Base-by-base conservation (phyloP, 2,888 invertebrate genomes). In the Drosophila nigritarsus region DNA sequence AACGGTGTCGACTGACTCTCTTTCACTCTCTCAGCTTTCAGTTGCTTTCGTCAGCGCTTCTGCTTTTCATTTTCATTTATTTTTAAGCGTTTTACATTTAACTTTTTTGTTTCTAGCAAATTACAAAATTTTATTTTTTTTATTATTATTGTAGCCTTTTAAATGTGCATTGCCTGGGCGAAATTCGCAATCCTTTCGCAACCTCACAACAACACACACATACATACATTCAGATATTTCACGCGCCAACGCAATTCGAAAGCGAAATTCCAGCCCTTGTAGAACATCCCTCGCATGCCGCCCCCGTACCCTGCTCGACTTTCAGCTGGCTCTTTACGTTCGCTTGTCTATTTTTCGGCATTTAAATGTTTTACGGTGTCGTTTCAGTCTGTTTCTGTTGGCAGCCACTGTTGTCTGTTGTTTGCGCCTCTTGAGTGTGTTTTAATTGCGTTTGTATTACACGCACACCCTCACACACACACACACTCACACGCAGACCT, bases 371-470 rank as follows among this genome's bases (percentile, higher is more conserved):
- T 89, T 78, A 85, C 88, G 89, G 84, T 86, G 89, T 81, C 82
- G 82, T 75, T 84, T 77, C 85, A 66, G 58, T 71, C 63, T 63
- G 59, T 51, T 62, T 51, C 65, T 51, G 65, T 54, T 65, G 54
- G 66, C 66, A 66, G 66, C 54, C 66, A 58, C 65, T 78, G 73
- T 75, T 84, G 81, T 88, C 89, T 83, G 87, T 83, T 89, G 87
- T 82, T 87, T 84, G 76, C 80, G 81, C 82, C 84, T 87, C 80
- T 80, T 83, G 83, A 87, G 90, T 84, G 87, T 83, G 89, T 88
- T 88, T 88, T 88, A 88, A 88, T 88, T 88, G 87, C 87, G 87
- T 88, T 88, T 88, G 87, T 86, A 90, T 88, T 88, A 90, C 86
- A 85, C 84, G 75, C 80, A 72, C 70, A 86, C 77, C 62, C 76